Evolutionary conservation across 2,797 vertebrate genomes (phyloP).

Genomic region (Rhinichthys osculus): DNA sequence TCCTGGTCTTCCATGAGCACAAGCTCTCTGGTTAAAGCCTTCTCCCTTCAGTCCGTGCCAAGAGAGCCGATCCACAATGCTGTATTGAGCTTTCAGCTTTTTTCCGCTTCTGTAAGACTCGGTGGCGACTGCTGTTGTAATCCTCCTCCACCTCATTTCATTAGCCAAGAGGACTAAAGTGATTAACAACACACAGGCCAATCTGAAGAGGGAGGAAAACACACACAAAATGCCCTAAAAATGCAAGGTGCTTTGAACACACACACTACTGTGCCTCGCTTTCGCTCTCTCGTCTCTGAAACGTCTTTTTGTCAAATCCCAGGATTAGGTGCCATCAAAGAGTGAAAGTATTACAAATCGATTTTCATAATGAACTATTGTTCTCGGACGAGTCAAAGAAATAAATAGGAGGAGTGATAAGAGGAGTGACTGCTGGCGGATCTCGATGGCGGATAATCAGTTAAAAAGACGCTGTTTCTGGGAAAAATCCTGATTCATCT

Average conservation of each 20-base stretch:
- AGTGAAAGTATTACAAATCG: constrained; percentile 84
- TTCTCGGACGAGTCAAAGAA: constrained; percentile 75
- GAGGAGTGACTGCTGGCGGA: neutral
- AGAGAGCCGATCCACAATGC: constrained; percentile 44
- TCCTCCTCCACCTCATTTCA: constrained; percentile 80
- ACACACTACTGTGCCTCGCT: constrained; percentile 39
- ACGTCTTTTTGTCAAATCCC: constrained; percentile 67
- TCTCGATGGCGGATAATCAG: constrained; percentile 68
- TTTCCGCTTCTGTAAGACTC: constrained; percentile 44
- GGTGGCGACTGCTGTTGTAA: constrained; percentile 72
- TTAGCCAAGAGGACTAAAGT: constrained; percentile 84
- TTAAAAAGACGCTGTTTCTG: constrained; percentile 73
- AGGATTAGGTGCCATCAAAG: constrained; percentile 84
- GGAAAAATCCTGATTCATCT: constrained; percentile 69
- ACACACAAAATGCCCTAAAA: constrained; percentile 75
- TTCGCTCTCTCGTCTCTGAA: constrained; percentile 60
- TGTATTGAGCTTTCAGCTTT: constrained; percentile 35
- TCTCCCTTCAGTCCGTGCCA: constrained; percentile 44
- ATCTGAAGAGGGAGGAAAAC: constrained; percentile 58
- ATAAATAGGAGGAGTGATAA: constrained; percentile 60
- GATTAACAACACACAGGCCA: constrained; percentile 79
- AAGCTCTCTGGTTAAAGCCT: constrained; percentile 43
- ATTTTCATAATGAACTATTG: constrained; percentile 78
- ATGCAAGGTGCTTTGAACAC: constrained; percentile 53
- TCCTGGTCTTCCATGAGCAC: constrained; percentile 35